phyloP scores from a whole-genome alignment of 2,113 vertebrate genomes.

The Reinhardtius hippoglossoides region DNA sequence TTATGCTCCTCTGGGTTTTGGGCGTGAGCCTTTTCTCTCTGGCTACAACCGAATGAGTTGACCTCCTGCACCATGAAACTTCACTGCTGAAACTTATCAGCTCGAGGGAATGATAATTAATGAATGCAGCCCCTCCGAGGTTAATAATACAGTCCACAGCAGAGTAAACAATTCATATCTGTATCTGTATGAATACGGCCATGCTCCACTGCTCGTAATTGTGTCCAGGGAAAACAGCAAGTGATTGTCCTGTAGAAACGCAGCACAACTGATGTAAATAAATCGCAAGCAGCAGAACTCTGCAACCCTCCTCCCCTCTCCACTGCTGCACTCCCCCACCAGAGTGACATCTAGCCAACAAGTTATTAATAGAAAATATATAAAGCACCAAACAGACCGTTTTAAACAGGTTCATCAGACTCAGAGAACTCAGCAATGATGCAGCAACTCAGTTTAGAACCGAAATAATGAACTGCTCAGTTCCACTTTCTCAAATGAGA shows the following conservation, averaged over 20 bases:
- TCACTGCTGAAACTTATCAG: slow-evolving; percentile 20
- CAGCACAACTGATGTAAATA: slow-evolving; percentile 24
- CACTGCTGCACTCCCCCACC: background rate
- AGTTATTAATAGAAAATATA: slow-evolving; percentile 1
- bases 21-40: background rate
- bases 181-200: slow-evolving; percentile 18
- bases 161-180: slow-evolving; percentile 31
- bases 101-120: slow-evolving; percentile 49
- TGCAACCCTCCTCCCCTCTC: slow-evolving; percentile 27
- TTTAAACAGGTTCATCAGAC: background rate
- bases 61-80: slow-evolving; percentile 41
- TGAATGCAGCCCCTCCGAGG: slow-evolving; percentile 25
- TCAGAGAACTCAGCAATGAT: background rate
- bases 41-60: slow-evolving; percentile 43
- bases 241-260: slow-evolving; percentile 14
- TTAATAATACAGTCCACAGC: slow-evolving; percentile 13
- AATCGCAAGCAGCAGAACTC: slow-evolving; percentile 7
- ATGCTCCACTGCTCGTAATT: slow-evolving; percentile 33
- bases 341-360: background rate
- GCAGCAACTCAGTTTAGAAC: background rate
- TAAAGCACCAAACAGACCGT: background rate
- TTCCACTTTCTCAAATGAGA: background rate
- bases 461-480: background rate
- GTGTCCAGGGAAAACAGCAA: slow-evolving; percentile 35
- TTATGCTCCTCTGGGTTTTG: slow-evolving; percentile 16